Conservation (phyloP, 2,888 invertebrate species). For the Phasia obesa region DNA sequence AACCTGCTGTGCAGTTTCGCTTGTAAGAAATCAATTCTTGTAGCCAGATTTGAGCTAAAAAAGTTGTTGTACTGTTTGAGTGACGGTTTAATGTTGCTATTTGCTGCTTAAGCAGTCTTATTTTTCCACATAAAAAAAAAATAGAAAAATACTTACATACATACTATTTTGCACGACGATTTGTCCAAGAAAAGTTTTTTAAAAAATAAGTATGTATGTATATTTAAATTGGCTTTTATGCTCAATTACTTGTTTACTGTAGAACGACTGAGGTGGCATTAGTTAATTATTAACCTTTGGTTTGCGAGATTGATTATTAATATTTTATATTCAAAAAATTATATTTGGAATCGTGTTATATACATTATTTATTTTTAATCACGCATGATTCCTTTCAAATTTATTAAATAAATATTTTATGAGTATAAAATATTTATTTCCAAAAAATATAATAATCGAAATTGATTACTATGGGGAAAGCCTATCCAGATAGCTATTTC, state of each 20-base stretch:
- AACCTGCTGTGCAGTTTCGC: conserved; percentile 41
- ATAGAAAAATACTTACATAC: conserved; percentile 57
- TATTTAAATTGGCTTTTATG: conserved; percentile 47
- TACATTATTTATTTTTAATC: too few species aligned
- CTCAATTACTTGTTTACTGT: conserved; percentile 52
- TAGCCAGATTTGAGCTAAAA: conserved; percentile 4
- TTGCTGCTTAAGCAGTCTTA: conserved; percentile 67
- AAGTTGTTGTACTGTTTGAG: conserved; percentile 57
- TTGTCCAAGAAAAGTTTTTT: conserved; percentile 46
- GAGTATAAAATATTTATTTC: too few species aligned
- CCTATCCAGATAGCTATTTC: too few species aligned
- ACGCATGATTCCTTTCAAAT: too few species aligned
- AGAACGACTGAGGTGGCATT: not conserved
- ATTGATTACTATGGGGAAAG: too few species aligned
- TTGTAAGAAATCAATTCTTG: conserved; percentile 48
- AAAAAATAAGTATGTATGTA: not conserved
- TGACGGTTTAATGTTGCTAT: conserved; percentile 64
- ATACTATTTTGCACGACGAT: conserved; percentile 60
- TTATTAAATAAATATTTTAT: too few species aligned
- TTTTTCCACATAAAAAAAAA: conserved; percentile 25
- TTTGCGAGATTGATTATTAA: not conserved
- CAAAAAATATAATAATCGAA: too few species aligned
- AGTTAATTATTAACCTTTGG: not conserved
- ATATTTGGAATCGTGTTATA: too few species aligned
- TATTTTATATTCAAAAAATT: too few species aligned